Evolutionary conservation across 2,797 vertebrate species (phyloP).

Genomic region (Sebastes iracundus): DNA sequence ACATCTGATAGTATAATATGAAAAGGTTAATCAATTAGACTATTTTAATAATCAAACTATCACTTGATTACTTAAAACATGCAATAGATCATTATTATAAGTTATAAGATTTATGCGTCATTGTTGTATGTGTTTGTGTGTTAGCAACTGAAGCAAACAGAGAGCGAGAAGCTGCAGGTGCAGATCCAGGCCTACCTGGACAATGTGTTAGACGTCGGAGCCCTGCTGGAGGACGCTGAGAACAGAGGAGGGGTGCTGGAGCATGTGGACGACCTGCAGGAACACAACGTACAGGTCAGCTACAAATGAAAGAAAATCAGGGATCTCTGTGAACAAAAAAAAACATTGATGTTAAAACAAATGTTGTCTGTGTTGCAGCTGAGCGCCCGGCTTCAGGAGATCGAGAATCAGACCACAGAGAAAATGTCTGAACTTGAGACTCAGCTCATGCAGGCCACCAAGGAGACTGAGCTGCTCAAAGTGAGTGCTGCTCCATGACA

Average conservation of each 20-base stretch:
- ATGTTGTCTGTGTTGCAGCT: constrained; percentile 77
- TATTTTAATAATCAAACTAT: no score
- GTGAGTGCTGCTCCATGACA: constrained; percentile 56
- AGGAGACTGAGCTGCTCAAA: constrained; percentile 89
- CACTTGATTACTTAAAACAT: no score
- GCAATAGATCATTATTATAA: no score
- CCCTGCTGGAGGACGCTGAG: constrained; percentile 94
- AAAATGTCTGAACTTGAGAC: constrained; percentile 92
- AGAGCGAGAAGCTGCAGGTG: constrained; percentile 96
- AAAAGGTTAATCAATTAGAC: no score
- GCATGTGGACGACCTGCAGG: constrained; percentile 90
- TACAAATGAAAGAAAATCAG: neutral
- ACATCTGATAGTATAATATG: no score
- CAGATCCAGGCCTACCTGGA: constrained; percentile 99
- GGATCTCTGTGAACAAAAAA: neutral
- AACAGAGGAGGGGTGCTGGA: constrained; percentile 90
- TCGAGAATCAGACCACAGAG: constrained; percentile 85
- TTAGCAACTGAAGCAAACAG: constrained; percentile 87
- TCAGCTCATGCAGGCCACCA: constrained; percentile 91
- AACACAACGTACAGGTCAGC: constrained; percentile 82
- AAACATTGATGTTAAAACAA: neutral
- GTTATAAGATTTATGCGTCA: no score
- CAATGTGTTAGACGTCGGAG: constrained; percentile 94
- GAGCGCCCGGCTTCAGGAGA: constrained; percentile 86
- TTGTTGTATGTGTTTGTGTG: neutral